A percentile compares a stretch with the other conserved stretches of the same genome.
phyloP scores from a whole-genome alignment of 1,140 invertebrate genomes.

The Conus ventricosus region DNA sequence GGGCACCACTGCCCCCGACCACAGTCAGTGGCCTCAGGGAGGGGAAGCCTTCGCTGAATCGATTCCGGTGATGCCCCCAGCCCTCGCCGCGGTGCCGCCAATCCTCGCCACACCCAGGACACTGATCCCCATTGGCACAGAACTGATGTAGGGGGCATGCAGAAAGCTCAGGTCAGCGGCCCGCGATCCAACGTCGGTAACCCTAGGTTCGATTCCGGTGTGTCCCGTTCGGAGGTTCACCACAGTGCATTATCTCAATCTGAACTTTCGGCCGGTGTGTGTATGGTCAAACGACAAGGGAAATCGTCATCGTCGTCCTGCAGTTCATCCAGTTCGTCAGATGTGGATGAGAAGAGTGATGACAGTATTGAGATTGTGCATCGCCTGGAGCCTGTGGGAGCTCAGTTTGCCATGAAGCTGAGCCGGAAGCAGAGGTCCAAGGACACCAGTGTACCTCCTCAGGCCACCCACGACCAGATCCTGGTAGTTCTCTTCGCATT shows the following conservation, averaged over 20 bases:
- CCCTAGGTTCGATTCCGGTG: not conserved
- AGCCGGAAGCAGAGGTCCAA: not conserved
- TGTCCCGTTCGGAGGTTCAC: not conserved
- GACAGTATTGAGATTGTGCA: constrained; percentile 27
- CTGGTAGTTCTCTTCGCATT: not conserved
- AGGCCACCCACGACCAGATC: not conserved
- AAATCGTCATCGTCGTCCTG: not conserved
- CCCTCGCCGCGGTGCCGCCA: not conserved
- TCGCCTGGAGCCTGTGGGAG: not conserved
- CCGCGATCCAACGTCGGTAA: not conserved
- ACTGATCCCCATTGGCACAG: not conserved
- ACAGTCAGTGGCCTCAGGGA: not conserved
- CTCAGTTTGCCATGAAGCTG: constrained; percentile 24
- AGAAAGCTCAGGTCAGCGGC: not conserved
- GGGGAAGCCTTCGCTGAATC: not conserved
- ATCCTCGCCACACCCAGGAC: no score
- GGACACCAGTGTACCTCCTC: not conserved
- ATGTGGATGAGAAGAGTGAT: constrained; percentile 22
- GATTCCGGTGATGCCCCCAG: not conserved
- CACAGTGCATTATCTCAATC: not conserved
- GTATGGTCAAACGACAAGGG: not conserved
- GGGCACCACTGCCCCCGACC: not conserved
- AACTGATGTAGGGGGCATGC: not conserved
- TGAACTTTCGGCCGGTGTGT: not conserved
- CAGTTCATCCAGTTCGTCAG: constrained; percentile 13